Evolutionary conservation across 2,113 vertebrate species (phyloP).

Genomic region (Martes martes): DNA sequence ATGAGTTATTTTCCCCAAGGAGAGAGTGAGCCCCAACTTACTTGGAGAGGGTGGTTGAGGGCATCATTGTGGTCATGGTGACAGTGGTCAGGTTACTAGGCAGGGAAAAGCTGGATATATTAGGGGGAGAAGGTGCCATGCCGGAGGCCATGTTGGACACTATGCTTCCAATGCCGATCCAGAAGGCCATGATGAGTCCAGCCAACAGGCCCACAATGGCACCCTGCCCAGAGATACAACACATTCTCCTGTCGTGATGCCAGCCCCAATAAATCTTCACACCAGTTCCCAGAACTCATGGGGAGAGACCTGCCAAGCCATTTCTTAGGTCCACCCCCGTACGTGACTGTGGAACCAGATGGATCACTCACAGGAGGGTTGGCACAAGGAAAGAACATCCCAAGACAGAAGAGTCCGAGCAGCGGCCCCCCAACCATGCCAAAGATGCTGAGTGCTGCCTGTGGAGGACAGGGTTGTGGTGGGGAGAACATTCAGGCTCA

Average conservation of each 20-base stretch:
- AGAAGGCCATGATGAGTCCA: constrained; percentile 94
- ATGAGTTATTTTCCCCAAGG: neutral
- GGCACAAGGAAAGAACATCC: constrained; percentile 97
- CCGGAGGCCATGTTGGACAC: constrained; percentile 58
- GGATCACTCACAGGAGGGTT: constrained; percentile 89
- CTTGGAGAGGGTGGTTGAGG: constrained; percentile 70
- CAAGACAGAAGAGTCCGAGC: constrained; percentile 94
- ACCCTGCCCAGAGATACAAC: constrained; percentile 80
- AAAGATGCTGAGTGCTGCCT: constrained; percentile 98
- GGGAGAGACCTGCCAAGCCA: neutral
- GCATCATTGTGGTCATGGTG: constrained; percentile 77
- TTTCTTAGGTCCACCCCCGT: fast-evolving
- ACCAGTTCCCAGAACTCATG: neutral
- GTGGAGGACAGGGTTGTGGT: fast-evolving
- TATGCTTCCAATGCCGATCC: constrained; percentile 93
- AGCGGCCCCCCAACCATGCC: constrained; percentile 97
- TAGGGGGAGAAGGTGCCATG: fast-evolving
- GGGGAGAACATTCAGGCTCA: neutral
- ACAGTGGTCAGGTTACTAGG: constrained; percentile 80
- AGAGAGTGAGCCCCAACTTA: constrained; percentile 55
- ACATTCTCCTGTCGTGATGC: neutral
- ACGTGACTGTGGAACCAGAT: fast-evolving
- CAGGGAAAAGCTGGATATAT: constrained; percentile 66
- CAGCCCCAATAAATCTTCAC: neutral
- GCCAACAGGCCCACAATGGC: constrained; percentile 87